phyloP scores from a whole-genome alignment of 2,113 vertebrate species.

The Mustela lutreola region DNA sequence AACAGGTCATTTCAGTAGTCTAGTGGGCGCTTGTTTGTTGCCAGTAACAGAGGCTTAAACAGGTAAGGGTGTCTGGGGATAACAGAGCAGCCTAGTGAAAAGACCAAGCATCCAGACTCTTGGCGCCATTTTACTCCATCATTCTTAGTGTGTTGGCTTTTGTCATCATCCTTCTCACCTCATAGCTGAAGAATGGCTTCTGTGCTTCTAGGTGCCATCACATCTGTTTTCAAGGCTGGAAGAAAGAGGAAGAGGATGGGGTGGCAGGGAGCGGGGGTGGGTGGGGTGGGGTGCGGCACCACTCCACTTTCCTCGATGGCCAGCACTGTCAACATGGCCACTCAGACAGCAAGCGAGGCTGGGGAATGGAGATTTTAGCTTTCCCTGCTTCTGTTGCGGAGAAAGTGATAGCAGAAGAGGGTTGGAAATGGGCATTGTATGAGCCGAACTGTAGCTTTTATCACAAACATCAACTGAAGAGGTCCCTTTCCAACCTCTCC shows the following conservation, averaged over 20 bases:
- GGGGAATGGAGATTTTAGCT: neutral
- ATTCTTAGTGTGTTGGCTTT: neutral
- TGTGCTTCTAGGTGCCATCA: neutral
- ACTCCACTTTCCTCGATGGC: no score
- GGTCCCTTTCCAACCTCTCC: neutral
- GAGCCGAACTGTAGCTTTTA: neutral
- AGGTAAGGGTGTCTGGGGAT: neutral
- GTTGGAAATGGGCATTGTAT: neutral
- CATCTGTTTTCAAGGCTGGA: neutral
- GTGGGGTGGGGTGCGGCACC: neutral
- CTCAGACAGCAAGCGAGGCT: neutral
- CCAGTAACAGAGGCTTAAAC: neutral
- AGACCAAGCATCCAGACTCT: neutral
- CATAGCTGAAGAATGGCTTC: neutral
- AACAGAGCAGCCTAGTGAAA: neutral
- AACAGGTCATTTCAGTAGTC: neutral
- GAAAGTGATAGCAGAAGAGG: neutral
- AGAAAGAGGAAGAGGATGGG: neutral
- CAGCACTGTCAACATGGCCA: neutral
- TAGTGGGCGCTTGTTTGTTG: neutral
- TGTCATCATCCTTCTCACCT: neutral
- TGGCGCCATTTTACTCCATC: neutral
- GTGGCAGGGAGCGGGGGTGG: no score
- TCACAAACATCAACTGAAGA: neutral
- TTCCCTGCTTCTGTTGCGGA: neutral